Evolutionary conservation across 2,888 invertebrate species (phyloP).

Genomic region (Sphecodes monilicornis): DNA sequence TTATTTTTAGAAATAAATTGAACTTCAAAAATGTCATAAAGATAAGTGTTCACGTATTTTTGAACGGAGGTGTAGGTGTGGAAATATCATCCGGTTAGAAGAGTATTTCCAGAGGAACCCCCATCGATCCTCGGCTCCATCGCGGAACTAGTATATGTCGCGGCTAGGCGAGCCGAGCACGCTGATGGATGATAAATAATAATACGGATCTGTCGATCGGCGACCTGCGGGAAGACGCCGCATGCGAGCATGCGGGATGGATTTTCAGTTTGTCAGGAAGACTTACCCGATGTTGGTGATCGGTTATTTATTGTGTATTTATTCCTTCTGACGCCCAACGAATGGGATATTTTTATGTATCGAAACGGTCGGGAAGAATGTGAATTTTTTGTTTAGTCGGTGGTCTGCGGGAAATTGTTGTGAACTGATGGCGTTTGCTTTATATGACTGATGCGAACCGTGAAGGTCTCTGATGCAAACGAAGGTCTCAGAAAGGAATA

Average conservation of each 20-base stretch:
- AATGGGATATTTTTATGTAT: neutral
- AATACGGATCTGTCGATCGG: constrained; percentile 30
- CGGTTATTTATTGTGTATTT: constrained; percentile 10
- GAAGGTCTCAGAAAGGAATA: neutral
- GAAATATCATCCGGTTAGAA: constrained; percentile 55
- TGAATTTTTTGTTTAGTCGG: neutral
- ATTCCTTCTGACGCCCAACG: neutral
- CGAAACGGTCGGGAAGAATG: neutral
- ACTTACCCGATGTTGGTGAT: neutral
- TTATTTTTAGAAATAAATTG: too few relatives aligned
- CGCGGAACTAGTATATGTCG: constrained; percentile 29
- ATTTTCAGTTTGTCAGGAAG: constrained; percentile 2
- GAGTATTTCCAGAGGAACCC: constrained; percentile 43
- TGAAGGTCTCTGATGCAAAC: neutral
- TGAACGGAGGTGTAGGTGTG: constrained; percentile 28
- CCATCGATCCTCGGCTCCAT: constrained; percentile 51
- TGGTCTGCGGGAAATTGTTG: neutral
- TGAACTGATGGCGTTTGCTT: neutral
- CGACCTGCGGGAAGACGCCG: constrained; percentile 9
- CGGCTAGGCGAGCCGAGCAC: constrained; percentile 10
- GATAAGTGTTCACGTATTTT: neutral
- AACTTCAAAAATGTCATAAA: neutral
- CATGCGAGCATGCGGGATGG: neutral
- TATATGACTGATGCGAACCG: neutral
- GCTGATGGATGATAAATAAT: constrained; percentile 43